Evolutionary conservation across 2,113 vertebrate genomes (phyloP).

Genomic region (Salvator merianae): DNA sequence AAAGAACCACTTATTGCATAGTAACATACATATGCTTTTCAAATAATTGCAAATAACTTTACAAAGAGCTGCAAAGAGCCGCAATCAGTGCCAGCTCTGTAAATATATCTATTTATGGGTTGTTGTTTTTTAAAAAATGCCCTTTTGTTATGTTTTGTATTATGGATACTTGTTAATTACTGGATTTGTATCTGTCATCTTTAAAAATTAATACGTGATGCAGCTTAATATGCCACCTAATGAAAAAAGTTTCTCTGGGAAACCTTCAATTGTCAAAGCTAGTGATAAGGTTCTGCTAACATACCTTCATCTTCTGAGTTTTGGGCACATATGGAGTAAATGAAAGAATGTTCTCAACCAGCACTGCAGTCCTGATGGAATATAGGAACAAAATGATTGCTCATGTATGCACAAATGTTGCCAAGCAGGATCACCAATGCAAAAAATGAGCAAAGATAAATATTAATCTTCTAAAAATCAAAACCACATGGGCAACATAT

Average conservation of each 20-base stretch:
- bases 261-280: background rate
- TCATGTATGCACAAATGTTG: background rate
- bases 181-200: background rate
- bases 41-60: too few relatives aligned
- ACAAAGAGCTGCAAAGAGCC: too few relatives aligned
- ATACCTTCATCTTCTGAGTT: background rate
- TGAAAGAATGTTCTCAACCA: background rate
- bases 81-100: too few relatives aligned
- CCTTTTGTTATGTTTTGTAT: too few relatives aligned
- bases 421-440: fast-evolving
- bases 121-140: too few relatives aligned
- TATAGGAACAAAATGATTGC: background rate
- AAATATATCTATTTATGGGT: too few relatives aligned
- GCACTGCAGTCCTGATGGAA: background rate
- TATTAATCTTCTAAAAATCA: background rate
- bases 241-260: background rate
- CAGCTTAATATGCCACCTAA: background rate
- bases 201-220: background rate
- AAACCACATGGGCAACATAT: too few relatives aligned
- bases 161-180: too few relatives aligned
- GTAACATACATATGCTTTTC: too few relatives aligned
- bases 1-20: too few relatives aligned
- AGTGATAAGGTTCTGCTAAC: background rate
- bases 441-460: background rate
- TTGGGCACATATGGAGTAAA: background rate